These are phyloP conservation scores for Isaurus tuberculatus DNA, from an alignment of 92 coral and sea anemone genomes.

Conservation along the genomic window DNA sequence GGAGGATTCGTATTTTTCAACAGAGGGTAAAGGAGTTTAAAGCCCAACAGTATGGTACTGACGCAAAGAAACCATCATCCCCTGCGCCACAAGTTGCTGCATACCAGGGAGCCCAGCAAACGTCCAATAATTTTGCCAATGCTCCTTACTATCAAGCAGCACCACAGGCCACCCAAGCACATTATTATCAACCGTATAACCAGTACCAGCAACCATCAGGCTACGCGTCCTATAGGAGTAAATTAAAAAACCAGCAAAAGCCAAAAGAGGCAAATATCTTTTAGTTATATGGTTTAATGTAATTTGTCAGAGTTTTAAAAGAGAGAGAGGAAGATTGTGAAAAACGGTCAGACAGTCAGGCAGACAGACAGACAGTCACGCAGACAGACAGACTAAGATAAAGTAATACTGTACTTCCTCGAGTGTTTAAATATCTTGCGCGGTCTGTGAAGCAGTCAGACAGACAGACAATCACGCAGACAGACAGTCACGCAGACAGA, in stretches of 20 bases:
- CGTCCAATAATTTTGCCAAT: not conserved
- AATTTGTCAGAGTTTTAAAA: not conserved
- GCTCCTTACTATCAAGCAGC: conserved; percentile 22
- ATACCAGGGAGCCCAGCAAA: conserved; percentile 35
- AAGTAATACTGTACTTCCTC: no score
- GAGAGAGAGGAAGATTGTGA: not conserved
- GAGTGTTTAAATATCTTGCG: no score
- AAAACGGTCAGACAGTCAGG: no score
- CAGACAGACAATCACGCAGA: no score
- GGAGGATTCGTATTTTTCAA: conserved; percentile 49
- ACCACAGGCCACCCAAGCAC: conserved; percentile 40
- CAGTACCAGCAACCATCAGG: conserved; percentile 31
- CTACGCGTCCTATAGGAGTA: conserved; percentile 35
- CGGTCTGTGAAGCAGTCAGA: no score
- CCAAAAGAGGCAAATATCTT: conserved; percentile 14
- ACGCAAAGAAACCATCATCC: conserved; percentile 46
- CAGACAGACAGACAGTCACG: no score
- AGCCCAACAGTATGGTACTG: conserved; percentile 47
- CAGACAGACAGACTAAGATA: no score
- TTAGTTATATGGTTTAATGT: not conserved
- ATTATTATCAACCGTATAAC: conserved; percentile 34
- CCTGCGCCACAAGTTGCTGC: conserved; percentile 58
- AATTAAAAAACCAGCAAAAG: not conserved
- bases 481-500: no score
- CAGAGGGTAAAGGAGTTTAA: conserved; percentile 73